Percentiles rank a stretch among this genome's conserved stretches.
These are phyloP conservation scores for Arenaria interpres DNA, from an alignment of 2,113 vertebrate genomes.

Conservation along the genomic window DNA sequence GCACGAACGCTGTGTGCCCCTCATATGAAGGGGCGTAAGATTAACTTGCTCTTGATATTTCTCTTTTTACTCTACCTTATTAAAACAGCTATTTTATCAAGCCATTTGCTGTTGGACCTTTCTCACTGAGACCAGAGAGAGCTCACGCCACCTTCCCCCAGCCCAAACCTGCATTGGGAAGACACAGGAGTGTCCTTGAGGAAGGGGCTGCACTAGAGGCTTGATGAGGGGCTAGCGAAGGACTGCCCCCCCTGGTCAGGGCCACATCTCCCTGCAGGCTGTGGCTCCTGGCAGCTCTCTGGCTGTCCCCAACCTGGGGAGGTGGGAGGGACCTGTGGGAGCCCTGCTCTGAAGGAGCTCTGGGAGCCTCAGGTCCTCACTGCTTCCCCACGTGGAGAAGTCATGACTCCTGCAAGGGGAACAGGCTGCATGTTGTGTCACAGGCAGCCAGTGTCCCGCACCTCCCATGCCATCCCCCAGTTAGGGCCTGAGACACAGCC, in stretches of 20 bases:
- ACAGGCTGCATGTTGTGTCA: not conserved
- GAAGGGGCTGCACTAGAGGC: not conserved
- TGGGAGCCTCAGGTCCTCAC: not conserved
- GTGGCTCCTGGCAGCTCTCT: not conserved
- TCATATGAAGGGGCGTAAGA: not conserved
- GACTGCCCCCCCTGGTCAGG: too few species aligned
- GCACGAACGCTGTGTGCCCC: fast-evolving
- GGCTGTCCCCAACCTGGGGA: not conserved
- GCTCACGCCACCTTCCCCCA: not conserved
- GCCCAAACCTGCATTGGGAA: not conserved
- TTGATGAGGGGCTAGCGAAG: not conserved
- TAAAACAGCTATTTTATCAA: not conserved
- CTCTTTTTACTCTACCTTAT: not conserved
- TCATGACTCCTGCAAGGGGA: not conserved
- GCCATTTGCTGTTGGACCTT: not conserved
- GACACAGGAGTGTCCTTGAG: fast-evolving
- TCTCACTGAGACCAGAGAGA: not conserved
- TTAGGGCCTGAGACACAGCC: not conserved
- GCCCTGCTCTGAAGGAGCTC: not conserved
- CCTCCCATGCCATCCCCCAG: fast-evolving
- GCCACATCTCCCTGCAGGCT: not conserved
- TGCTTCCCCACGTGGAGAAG: not conserved
- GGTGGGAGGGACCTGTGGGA: not conserved
- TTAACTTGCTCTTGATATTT: not conserved
- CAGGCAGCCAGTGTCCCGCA: not conserved